Base-by-base conservation (phyloP, 1,140 invertebrate genomes). In the Sarcophaga bullata region DNA sequence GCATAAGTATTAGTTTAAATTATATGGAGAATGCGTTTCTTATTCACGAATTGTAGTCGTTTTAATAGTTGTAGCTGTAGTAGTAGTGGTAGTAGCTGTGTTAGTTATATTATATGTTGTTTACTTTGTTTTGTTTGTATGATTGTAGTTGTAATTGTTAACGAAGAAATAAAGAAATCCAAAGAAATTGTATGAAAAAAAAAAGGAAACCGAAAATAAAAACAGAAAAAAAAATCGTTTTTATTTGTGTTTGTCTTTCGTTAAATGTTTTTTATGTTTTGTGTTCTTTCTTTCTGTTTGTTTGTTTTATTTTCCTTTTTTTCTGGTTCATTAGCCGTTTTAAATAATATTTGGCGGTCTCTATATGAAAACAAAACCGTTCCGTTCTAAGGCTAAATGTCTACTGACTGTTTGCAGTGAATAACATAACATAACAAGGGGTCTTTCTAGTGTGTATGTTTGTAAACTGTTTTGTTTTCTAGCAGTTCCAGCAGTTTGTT, bases 311-410 rank as follows among this genome's bases (percentile, higher is more conserved):
- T 37, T 1, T 62, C 5, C 19, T 68, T 19, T 58, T 15, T 6
- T 58, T 13, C n/a, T 58, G 8, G 17, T 19, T 19, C 10, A 25
- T 19, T 19, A 9, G 9, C 62, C 62, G 62, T 68, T 68, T 68
- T 2, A 58, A 58, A 15, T 58, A 68, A 68, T 68, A 19, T 52
- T 52, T 52, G 13, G 25, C 25, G 25, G 50, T 52, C 13, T 52
- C 17, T 68, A 68, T 68, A 68, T 37, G 25, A 37, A 37, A 19
- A 68, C 19, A 25, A n/a, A 78, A 78, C 48, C 49, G 75, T 49
- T 78, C 75, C 37, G 48, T 78, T 17, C 75, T 50, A 52, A 78
- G 75, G 48, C 75, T 78, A 52, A 78, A 78, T 25, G 11, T 78
- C 75, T 78, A 78, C 75, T 78, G 25, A 52, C n/a, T 68, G 62